A percentile compares a stretch with the other conserved stretches of the same genome.
Conservation (phyloP, 2,888 invertebrate genomes). For the Limenitis camilla region DNA sequence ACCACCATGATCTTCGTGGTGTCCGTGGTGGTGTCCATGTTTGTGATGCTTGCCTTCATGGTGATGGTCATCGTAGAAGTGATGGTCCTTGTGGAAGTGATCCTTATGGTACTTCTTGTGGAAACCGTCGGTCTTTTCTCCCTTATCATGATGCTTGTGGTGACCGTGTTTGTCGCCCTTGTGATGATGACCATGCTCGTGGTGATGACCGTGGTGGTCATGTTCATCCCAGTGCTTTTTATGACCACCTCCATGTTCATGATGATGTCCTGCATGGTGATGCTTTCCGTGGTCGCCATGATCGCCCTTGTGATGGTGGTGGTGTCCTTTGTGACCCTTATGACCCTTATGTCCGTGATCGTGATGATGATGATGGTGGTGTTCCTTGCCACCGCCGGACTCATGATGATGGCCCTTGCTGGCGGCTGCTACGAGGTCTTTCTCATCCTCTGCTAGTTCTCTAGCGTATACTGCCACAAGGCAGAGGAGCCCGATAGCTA, state of each 20-base stretch:
- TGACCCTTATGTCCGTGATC: slow-evolving; percentile 61
- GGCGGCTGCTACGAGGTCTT: slow-evolving; percentile 61
- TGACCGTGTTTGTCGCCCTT: slow-evolving; percentile 65
- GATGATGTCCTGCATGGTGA: slow-evolving; percentile 59
- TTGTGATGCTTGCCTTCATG: slow-evolving; percentile 68
- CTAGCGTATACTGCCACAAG: slow-evolving; percentile 57
- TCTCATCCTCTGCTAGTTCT: slow-evolving; percentile 53
- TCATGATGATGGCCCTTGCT: slow-evolving; percentile 56
- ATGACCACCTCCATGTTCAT: slow-evolving; percentile 60
- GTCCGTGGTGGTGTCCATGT: slow-evolving; percentile 63
- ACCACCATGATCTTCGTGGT: slow-evolving; percentile 59
- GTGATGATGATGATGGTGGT: slow-evolving; percentile 61
- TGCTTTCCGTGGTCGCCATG: slow-evolving; percentile 63
- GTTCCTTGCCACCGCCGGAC: slow-evolving; percentile 60
- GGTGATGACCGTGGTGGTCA: slow-evolving; percentile 61
- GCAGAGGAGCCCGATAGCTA: slow-evolving; percentile 54
- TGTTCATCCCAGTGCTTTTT: slow-evolving; percentile 64
- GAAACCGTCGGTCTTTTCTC: slow-evolving; percentile 61
- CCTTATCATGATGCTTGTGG: slow-evolving; percentile 64
- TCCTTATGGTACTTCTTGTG: slow-evolving; percentile 70
- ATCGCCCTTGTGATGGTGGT: slow-evolving; percentile 65
- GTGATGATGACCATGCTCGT: slow-evolving; percentile 64
- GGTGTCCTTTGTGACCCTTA: slow-evolving; percentile 66
- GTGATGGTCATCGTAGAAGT: slow-evolving; percentile 67
- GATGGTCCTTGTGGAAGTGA: slow-evolving; percentile 65